Evolutionary conservation across 2,113 vertebrate genomes (phyloP).

Genomic region (Paracanthobrama guichenoti): DNA sequence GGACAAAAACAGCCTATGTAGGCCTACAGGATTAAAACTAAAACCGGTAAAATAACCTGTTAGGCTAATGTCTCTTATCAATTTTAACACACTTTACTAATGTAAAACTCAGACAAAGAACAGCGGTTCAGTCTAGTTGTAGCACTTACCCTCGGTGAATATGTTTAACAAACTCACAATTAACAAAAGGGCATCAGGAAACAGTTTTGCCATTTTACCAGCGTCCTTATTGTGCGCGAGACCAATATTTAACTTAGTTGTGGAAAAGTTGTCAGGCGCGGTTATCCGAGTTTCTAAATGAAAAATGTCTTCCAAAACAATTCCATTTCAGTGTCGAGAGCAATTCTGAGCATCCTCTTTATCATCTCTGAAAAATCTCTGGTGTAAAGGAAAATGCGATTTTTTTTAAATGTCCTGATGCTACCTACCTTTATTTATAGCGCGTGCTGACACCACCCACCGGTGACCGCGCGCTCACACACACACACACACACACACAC

Average conservation of each 20-base stretch:
- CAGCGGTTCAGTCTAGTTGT: background rate
- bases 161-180: constrained; percentile 28
- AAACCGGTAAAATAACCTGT: background rate
- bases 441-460: constrained; percentile 14
- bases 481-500: no score
- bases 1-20: background rate
- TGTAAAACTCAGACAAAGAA: background rate
- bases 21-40: background rate
- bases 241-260: no score
- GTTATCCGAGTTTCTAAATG: background rate
- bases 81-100: background rate
- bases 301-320: background rate
- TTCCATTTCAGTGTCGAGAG: background rate
- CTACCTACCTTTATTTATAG: constrained; percentile 25
- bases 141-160: constrained; percentile 29
- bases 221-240: background rate
- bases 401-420: background rate
- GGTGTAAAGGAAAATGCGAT: background rate
- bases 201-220: constrained; percentile 13
- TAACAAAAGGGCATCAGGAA: constrained; percentile 2
- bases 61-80: background rate
- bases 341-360: background rate
- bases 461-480: background rate
- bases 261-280: background rate
- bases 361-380: no score